A percentile compares a stretch with the other conserved stretches of the same genome.
Conservation (phyloP, 1,140 invertebrate species). For the Colletes latitarsis region DNA sequence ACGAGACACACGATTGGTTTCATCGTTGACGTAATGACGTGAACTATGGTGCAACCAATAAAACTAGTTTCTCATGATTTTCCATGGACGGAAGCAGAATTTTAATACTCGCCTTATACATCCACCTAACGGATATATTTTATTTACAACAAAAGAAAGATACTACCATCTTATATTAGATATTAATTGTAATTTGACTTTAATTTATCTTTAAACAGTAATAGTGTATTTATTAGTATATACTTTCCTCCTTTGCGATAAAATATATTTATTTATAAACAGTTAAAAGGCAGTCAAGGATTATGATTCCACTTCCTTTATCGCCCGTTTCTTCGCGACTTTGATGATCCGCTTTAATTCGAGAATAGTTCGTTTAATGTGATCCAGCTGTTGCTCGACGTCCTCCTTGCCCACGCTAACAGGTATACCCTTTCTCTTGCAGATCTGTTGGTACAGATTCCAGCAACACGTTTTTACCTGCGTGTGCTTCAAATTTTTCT, state of each 20-base stretch:
- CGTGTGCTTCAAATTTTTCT: conserved; percentile 72
- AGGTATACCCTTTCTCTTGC: conserved; percentile 69
- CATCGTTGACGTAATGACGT: neutral
- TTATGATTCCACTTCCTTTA: conserved; percentile 14
- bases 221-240: conserved; percentile 20
- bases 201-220: neutral
- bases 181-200: conserved; percentile 1
- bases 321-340: conserved; percentile 55
- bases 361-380: conserved; percentile 75
- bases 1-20: neutral
- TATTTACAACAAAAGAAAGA: neutral
- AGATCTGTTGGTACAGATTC: conserved; percentile 79
- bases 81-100: neutral
- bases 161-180: neutral
- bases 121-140: neutral
- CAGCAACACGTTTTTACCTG: conserved; percentile 73
- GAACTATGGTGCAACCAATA: neutral
- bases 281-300: neutral
- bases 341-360: conserved; percentile 72
- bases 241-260: conserved; percentile 19
- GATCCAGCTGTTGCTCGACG: conserved; percentile 72
- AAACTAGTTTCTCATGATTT: neutral
- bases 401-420: conserved; percentile 66
- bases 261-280: conserved; percentile 42
- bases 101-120: neutral